These are phyloP conservation scores for Lophochroa leadbeateri DNA, from an alignment of 2,113 vertebrate species.

Conservation along the genomic window DNA sequence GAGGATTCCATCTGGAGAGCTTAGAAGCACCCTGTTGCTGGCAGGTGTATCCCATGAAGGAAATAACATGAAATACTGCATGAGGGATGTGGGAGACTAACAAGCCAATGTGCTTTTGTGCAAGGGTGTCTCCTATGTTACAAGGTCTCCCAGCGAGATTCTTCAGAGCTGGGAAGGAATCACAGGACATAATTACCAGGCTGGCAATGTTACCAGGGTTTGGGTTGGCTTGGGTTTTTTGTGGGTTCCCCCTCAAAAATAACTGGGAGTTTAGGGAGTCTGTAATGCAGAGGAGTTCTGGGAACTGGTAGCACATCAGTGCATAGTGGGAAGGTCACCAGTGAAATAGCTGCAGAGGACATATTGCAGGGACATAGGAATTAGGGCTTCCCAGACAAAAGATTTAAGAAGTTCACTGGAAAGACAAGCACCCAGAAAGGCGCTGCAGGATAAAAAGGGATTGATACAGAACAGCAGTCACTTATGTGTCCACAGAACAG, in stretches of 20 bases:
- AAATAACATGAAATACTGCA: neutral
- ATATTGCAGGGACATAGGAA: neutral
- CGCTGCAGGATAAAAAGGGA: neutral
- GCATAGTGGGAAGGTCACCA: neutral
- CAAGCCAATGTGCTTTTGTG: neutral
- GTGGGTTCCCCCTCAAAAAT: too few relatives aligned
- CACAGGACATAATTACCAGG: neutral
- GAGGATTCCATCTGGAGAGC: neutral
- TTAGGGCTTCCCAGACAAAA: neutral
- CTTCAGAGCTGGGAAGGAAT: neutral
- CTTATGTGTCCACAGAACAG: neutral
- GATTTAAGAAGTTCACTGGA: neutral
- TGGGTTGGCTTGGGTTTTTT: neutral
- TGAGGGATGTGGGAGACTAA: neutral
- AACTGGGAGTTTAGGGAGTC: neutral
- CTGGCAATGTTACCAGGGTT: neutral
- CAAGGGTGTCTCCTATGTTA: rapidly evolving
- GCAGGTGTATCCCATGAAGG: neutral
- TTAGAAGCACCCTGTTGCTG: rapidly evolving
- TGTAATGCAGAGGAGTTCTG: neutral
- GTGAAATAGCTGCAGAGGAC: neutral
- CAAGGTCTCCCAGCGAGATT: too few relatives aligned
- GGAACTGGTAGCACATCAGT: neutral
- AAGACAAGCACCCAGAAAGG: neutral
- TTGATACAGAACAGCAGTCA: neutral